Evolutionary conservation across 2,113 vertebrate species (phyloP).

Genomic region (Festucalex cinctus): DNA sequence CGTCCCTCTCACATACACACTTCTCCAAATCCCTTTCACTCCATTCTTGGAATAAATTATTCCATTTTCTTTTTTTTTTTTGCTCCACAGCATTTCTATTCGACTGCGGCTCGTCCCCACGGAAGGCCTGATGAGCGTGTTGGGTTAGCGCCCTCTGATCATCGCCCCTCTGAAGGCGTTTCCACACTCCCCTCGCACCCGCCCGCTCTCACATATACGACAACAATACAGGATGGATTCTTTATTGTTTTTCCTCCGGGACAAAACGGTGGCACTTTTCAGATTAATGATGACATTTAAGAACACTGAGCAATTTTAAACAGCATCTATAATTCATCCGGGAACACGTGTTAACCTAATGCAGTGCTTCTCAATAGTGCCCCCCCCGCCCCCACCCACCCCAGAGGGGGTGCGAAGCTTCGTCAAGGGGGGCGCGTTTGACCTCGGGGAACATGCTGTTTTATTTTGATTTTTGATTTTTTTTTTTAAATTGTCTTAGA

Average conservation of each 20-base stretch:
- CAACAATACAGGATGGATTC: constrained; percentile 44
- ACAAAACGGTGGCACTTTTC: constrained; percentile 46
- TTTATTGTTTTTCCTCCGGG: constrained; percentile 46
- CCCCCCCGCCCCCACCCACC: too few species aligned
- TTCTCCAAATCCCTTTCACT: constrained; percentile 58
- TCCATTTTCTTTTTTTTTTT: constrained; percentile 55
- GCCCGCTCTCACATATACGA: constrained; percentile 2
- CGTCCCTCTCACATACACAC: constrained; percentile 33
- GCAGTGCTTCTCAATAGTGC: too few species aligned
- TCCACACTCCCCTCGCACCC: background rate
- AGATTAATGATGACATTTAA: constrained; percentile 67
- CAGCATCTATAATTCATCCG: constrained; percentile 58
- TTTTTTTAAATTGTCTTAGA: too few species aligned
- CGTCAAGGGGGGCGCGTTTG: too few species aligned
- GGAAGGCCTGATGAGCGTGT: constrained; percentile 58
- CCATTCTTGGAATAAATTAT: constrained; percentile 64
- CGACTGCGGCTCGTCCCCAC: constrained; percentile 40
- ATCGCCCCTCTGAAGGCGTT: constrained; percentile 47
- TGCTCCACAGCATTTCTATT: constrained; percentile 45
- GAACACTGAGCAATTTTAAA: constrained; percentile 61
- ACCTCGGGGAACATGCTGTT: too few species aligned
- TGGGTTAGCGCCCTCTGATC: constrained; percentile 60
- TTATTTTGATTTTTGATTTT: too few species aligned
- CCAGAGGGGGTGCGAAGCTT: too few species aligned
- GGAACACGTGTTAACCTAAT: constrained; percentile 40